Evolutionary conservation across 92 coral and sea anemone genomes (phyloP).

Genomic region (Palythoa heliodiscus): DNA sequence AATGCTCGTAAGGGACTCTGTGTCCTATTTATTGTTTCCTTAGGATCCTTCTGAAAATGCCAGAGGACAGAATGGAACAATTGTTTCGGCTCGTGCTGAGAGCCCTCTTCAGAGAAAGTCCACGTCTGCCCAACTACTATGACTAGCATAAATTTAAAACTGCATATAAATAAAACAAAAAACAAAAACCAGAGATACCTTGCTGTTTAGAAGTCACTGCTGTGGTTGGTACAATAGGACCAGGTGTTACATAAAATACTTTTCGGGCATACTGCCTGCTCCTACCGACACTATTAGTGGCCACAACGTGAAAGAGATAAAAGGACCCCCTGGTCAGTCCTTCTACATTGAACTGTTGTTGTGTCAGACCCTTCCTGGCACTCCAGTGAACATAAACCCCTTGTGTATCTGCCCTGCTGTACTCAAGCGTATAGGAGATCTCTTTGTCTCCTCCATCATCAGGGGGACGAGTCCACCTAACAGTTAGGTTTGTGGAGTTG

Average conservation of each 20-base stretch:
- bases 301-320: conserved; percentile 71
- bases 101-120: too few species aligned
- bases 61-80: too few species aligned
- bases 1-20: too few species aligned
- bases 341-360: conserved; percentile 55
- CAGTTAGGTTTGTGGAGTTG: conserved; percentile 66
- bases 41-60: too few species aligned
- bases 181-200: not conserved
- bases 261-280: conserved; percentile 73
- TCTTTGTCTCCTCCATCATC: conserved; percentile 75
- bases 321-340: conserved; percentile 64
- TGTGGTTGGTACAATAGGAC: conserved; percentile 25
- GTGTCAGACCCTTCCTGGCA: conserved; percentile 59
- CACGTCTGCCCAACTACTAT: too few species aligned
- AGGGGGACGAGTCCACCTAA: conserved; percentile 78
- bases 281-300: conserved; percentile 69
- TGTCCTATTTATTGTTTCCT: too few species aligned
- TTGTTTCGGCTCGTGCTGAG: too few species aligned
- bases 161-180: too few species aligned
- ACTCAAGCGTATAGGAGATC: conserved; percentile 67
- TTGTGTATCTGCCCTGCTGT: conserved; percentile 58
- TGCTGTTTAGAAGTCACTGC: not conserved
- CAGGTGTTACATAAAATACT: conserved; percentile 54
- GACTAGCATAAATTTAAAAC: too few species aligned
- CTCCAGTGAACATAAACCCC: conserved; percentile 75